phyloP scores from a whole-genome alignment of 2,113 vertebrate species.

The Tiliqua scincoides region DNA sequence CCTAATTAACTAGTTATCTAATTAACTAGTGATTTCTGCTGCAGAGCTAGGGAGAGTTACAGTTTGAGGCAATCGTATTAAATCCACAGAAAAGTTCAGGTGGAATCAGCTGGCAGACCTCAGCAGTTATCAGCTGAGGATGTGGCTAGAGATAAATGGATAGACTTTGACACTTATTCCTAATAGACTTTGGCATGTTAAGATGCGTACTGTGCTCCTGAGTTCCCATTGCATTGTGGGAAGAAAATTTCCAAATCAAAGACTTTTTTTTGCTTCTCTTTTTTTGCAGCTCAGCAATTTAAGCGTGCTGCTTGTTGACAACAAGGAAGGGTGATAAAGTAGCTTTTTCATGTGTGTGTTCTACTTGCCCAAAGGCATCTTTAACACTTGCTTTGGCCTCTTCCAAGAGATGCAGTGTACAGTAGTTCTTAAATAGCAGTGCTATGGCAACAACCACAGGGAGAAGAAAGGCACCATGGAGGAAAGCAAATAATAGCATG shows the following conservation, averaged over 20 bases:
- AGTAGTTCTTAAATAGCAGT: constrained; percentile 4
- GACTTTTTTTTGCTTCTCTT: background rate
- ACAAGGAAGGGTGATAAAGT: background rate
- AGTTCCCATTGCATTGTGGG: background rate
- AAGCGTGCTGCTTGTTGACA: constrained; percentile 7
- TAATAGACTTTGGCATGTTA: background rate
- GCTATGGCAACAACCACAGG: background rate
- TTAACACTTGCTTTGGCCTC: constrained; percentile 27
- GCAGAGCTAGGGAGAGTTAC: background rate
- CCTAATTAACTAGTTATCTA: background rate
- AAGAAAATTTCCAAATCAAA: background rate
- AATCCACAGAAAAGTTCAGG: constrained; percentile 32
- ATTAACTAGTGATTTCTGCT: background rate
- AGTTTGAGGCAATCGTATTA: constrained; percentile 17
- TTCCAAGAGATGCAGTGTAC: background rate
- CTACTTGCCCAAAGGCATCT: background rate
- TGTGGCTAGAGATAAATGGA: background rate
- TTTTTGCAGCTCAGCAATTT: background rate
- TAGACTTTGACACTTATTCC: background rate
- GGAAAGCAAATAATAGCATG: background rate
- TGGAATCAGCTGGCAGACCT: constrained; percentile 32
- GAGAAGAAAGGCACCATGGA: background rate
- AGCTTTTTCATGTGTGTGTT: background rate
- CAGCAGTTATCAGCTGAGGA: background rate
- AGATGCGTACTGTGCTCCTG: background rate